Evolutionary conservation across 2,888 invertebrate genomes (phyloP), one percentile per base, ranked within the genome.

Genomic region (Mermis nigrescens): DNA sequence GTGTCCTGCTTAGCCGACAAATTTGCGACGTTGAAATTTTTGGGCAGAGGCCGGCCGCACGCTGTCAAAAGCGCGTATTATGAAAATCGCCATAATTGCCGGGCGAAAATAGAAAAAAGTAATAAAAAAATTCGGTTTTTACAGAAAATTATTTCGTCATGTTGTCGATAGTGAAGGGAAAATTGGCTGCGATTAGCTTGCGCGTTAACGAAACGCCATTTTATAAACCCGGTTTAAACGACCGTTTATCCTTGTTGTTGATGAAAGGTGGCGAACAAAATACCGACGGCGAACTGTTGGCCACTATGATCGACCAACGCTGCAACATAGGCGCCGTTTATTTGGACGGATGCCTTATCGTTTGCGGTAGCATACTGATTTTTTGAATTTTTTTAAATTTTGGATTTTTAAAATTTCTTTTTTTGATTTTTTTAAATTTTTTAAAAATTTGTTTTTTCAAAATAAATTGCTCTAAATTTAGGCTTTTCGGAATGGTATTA

Each of bases 301-400:
- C 81, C 28, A 77, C 79, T 59, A 82, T 83, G 82, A 78, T 78
- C 52, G 79, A 79, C 55, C 80, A 81, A 52, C 80, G 86, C 63
- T 84, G 85, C 75, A 83, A 85, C 57, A 81, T 82, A 59, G 87
- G 86, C 59, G 80, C 83, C 62, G 83, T 82, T 46, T 81, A 81
- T 69, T 75, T 84, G 60, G 79, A 80, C 65, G 81, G 81, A 53
- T 80, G 81, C 56, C 79, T 88, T 54, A 75, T 87, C 64, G 85
- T 84, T 61, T 84, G 85, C 76, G 87, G 85, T 80, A 77, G 77
- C 12, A 62, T 60, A 27, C n/a, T n/a, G n/a, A n/a, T n/a, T n/a
- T n/a, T n/a, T n/a, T n/a, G n/a, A n/a, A n/a, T n/a, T n/a, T n/a
- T n/a, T n/a, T n/a, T n/a, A n/a, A n/a, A n/a, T n/a, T n/a, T n/a